Conservation (phyloP, 2,113 vertebrate genomes). For the Syngnathoides biaculeatus region DNA sequence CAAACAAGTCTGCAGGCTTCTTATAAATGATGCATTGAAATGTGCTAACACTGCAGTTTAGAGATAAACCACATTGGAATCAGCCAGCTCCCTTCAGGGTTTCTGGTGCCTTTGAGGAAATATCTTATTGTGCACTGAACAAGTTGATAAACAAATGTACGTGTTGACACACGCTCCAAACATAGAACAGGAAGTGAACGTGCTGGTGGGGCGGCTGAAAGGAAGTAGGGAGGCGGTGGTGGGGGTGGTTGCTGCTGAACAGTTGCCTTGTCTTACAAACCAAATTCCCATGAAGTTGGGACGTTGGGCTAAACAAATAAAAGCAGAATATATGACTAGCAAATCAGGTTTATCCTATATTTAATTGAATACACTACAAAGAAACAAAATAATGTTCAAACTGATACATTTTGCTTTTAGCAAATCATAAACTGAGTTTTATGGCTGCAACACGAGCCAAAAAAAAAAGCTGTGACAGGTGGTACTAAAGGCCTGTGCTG, state of each 20-base stretch:
- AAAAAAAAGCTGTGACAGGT: too few relatives aligned
- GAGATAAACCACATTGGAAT: constrained; percentile 41
- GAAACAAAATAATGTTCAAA: too few relatives aligned
- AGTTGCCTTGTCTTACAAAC: not conserved
- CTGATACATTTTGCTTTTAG: too few relatives aligned
- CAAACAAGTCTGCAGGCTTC: constrained; percentile 21
- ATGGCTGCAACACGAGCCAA: too few relatives aligned
- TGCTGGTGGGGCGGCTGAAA: constrained; percentile 3
- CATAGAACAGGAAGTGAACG: constrained; percentile 32
- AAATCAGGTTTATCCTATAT: too few relatives aligned
- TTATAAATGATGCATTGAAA: constrained; percentile 27
- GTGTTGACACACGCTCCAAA: constrained; percentile 3
- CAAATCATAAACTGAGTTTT: too few relatives aligned
- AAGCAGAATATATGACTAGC: too few relatives aligned
- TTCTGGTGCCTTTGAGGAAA: not conserved
- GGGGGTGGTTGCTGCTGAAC: not conserved
- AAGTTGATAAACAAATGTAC: not conserved
- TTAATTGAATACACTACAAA: too few relatives aligned
- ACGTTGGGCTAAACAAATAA: too few relatives aligned
- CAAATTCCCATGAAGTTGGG: too few relatives aligned
- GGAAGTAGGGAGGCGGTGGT: constrained; percentile 13
- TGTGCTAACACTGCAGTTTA: constrained; percentile 10
- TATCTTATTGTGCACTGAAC: not conserved
- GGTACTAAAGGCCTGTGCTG: too few relatives aligned
- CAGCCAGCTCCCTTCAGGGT: constrained; percentile 12